Evolutionary conservation across 2,113 vertebrate species (phyloP), one percentile per base, ranked within the genome.

Genomic region (Panthera tigris): DNA sequence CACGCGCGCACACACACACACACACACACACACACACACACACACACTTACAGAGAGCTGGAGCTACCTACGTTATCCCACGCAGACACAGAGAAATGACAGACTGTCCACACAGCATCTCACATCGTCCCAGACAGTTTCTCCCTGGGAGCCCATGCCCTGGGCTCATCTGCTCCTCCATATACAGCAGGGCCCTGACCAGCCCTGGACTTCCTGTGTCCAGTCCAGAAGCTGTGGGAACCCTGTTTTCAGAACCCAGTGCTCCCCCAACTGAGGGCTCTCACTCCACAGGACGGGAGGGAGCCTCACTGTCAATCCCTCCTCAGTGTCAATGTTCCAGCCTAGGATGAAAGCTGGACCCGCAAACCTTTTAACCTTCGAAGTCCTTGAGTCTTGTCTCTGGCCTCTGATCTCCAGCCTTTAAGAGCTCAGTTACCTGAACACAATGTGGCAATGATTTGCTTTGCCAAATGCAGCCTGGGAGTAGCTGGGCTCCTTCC

Each of bases 1-100:
- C 36, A 2, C n/a, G n/a, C n/a, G n/a, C n/a, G 2, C 18, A 65
- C 9, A 4, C n/a, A 29, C 8, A 0, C 79, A 41, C 85, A 48
- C n/a, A 6, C 10, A 2, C 18, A 65, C 9, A 4, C 21, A 9
- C 36, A 2, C 18, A 65, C 9, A 4, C n/a, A 29, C 8, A 0
- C 79, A 41, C 85, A 48, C n/a, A 6, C 10, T 4, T 9, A 25
- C 36, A 57, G 31, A 31, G n/a, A 39, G 41, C 48, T 6, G 73
- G 1, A 41, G 80, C 52, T 57, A 18, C 48, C 74, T 39, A 11
- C 0, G 4, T 4, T 41, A 23, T 18, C 21, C 52, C 7, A 5
- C 9, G n/a, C 65, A 8, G 78, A 50, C 7, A 29, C 8, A 14
- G 33, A 63, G 52, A 29, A 16, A n/a, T 16, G 3, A 73, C 25